Conservation (phyloP, 2,888 invertebrate genomes). For the Nomada fabriciana region DNA sequence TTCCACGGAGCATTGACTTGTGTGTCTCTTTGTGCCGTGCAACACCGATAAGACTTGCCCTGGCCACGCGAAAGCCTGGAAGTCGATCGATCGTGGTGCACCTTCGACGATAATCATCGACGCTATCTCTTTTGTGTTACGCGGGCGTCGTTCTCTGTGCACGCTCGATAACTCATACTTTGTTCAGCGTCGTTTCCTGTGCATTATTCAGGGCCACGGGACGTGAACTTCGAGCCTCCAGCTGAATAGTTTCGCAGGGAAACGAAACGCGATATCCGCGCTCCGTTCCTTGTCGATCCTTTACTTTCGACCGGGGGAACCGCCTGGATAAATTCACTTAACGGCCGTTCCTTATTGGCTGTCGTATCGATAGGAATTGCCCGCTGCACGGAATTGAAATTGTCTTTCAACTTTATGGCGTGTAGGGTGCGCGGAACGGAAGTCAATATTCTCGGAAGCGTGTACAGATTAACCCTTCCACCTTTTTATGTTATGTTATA, state of each 20-base stretch:
- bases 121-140: slow-evolving; percentile 33
- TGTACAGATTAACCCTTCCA: no score
- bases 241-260: slow-evolving; percentile 28
- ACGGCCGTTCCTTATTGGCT: background rate
- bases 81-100: slow-evolving; percentile 35
- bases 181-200: slow-evolving; percentile 36
- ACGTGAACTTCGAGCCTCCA: slow-evolving; percentile 25
- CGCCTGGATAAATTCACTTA: background rate
- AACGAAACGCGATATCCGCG: slow-evolving; percentile 39
- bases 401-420: background rate
- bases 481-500: no score
- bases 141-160: background rate
- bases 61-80: slow-evolving; percentile 17
- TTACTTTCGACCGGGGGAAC: background rate
- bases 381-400: no score
- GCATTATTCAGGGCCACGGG: slow-evolving; percentile 43
- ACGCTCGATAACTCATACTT: slow-evolving; percentile 46
- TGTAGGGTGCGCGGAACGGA: no score
- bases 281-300: background rate
- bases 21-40: slow-evolving; percentile 28
- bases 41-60: background rate
- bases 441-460: no score
- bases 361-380: background rate
- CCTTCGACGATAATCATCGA: slow-evolving; percentile 44
- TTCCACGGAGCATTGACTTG: slow-evolving; percentile 55